phyloP scores from a whole-genome alignment of 2,797 vertebrate genomes.

The Lutjanus campechanus region DNA sequence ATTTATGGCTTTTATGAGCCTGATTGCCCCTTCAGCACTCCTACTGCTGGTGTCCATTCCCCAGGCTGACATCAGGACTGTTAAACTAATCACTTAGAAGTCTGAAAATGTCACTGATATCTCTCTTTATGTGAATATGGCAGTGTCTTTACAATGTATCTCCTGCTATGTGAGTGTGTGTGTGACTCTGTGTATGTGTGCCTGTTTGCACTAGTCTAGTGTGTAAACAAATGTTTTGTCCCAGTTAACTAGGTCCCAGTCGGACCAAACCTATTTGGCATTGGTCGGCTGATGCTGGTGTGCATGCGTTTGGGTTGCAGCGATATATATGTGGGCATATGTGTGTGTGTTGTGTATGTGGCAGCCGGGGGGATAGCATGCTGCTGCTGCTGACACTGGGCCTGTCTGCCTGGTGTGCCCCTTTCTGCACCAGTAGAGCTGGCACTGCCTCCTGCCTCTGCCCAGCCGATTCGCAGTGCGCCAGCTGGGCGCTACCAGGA shows the following conservation, averaged over 20 bases:
- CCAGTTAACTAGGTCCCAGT: slow-evolving; percentile 79
- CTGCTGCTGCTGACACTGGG: slow-evolving; percentile 77
- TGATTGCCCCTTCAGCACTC: too few species aligned
- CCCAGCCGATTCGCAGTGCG: slow-evolving; percentile 68
- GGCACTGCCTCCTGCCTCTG: slow-evolving; percentile 81
- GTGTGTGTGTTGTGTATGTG: slow-evolving; percentile 65
- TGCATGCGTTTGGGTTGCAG: slow-evolving; percentile 57
- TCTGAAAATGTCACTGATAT: not conserved
- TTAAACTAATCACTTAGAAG: slow-evolving; percentile 29
- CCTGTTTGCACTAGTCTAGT: slow-evolving; percentile 52
- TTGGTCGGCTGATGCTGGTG: slow-evolving; percentile 75
- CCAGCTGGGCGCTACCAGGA: slow-evolving; percentile 85
- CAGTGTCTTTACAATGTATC: not conserved
- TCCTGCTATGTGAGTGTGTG: slow-evolving; percentile 27
- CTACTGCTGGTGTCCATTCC: too few species aligned
- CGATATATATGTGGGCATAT: slow-evolving; percentile 58
- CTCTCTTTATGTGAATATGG: slow-evolving; percentile 13
- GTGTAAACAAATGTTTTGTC: slow-evolving; percentile 78
- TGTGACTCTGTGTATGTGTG: slow-evolving; percentile 21
- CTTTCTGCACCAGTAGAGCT: slow-evolving; percentile 86
- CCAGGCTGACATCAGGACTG: slow-evolving; percentile 26
- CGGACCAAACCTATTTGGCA: slow-evolving; percentile 74
- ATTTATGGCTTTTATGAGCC: too few species aligned
- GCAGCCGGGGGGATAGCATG: slow-evolving; percentile 76
- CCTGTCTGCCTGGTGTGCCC: slow-evolving; percentile 82